Evolutionary conservation across 1,140 invertebrate genomes (phyloP).

Genomic region (Panulirus ornatus): DNA sequence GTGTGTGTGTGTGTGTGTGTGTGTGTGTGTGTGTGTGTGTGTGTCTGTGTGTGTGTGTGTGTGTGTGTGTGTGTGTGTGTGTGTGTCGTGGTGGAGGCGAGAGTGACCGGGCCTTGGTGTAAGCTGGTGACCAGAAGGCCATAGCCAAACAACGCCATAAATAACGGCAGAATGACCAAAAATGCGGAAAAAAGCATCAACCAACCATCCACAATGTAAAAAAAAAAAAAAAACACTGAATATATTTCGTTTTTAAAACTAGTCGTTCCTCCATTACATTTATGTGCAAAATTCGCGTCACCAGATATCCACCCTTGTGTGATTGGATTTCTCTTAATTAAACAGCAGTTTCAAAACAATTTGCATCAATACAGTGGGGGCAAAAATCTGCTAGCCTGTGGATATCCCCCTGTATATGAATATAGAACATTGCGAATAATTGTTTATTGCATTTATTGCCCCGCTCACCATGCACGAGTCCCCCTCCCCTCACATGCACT

Average conservation of each 20-base stretch:
- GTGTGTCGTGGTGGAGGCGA: not conserved
- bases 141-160: conserved; percentile 27
- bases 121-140: conserved; percentile 34
- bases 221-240: conserved; percentile 47
- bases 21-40: too few species aligned
- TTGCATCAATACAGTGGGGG: conserved; percentile 72
- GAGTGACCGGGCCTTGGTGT: conserved; percentile 5
- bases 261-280: conserved; percentile 71
- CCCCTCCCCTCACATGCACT: conserved; percentile 72
- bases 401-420: conserved; percentile 73
- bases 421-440: conserved; percentile 73
- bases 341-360: conserved; percentile 73
- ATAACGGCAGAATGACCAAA: conserved; percentile 32
- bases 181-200: conserved; percentile 13
- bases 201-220: conserved; percentile 24
- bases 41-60: too few species aligned
- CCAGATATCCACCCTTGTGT: conserved; percentile 72
- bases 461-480: conserved; percentile 65
- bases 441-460: conserved; percentile 73
- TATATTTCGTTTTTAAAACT: conserved; percentile 71
- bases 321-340: conserved; percentile 73
- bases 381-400: conserved; percentile 72
- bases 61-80: not conserved
- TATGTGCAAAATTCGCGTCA: conserved; percentile 71
- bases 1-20: too few species aligned